A percentile compares a stretch with the other conserved stretches of the same genome.
Conservation (phyloP, 37 sponge, comb jelly and placozoan genomes). For the Aphrocallistes beatrix region DNA sequence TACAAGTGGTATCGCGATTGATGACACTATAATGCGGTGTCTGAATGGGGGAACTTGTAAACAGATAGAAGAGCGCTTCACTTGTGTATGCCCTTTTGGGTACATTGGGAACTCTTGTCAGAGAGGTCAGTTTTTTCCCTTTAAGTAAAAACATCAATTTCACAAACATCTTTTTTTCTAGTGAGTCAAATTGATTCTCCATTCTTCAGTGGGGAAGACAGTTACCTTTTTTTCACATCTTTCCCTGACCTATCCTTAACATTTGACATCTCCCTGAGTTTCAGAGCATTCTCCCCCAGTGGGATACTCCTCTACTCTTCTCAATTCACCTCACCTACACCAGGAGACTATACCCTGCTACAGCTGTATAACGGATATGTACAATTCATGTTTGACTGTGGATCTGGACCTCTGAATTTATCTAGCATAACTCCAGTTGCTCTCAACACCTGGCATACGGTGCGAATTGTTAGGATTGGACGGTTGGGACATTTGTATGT, state of each 20-base stretch:
- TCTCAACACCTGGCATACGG: neutral
- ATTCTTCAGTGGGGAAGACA: neutral
- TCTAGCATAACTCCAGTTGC: neutral
- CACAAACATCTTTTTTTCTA: neutral
- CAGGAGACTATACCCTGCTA: neutral
- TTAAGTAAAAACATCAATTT: neutral
- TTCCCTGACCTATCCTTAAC: neutral
- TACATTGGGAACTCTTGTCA: neutral
- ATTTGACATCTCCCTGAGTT: neutral
- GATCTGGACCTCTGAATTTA: neutral
- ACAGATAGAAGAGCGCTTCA: neutral
- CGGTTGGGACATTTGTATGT: neutral
- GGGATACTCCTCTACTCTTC: neutral
- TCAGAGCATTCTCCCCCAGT: neutral
- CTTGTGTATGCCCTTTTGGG: neutral
- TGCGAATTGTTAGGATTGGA: neutral
- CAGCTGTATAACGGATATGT: neutral
- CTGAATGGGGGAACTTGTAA: neutral
- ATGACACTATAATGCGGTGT: neutral
- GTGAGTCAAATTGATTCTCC: neutral
- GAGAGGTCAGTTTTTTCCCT: neutral
- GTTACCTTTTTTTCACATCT: neutral
- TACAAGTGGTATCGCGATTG: neutral
- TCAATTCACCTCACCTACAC: neutral
- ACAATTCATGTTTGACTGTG: conserved; percentile 6